phyloP scores from a whole-genome alignment of 2,113 vertebrate species.

The Perccottus glenii region DNA sequence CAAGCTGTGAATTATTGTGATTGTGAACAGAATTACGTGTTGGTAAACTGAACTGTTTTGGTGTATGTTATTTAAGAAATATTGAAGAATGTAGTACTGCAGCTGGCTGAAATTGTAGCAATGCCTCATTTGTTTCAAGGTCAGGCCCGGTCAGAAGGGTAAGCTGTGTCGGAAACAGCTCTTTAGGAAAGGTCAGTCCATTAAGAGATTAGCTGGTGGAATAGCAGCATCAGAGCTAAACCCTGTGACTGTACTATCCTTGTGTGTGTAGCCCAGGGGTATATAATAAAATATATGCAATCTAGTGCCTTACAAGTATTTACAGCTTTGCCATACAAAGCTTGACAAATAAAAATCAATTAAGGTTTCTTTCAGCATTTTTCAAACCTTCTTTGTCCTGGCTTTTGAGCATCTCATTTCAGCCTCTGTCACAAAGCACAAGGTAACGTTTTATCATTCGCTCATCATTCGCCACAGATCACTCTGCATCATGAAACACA shows the following conservation, averaged over 20 bases:
- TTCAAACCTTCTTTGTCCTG: constrained; percentile 59
- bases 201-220: constrained; percentile 9
- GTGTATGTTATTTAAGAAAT: constrained; percentile 1
- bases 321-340: constrained; percentile 58
- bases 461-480: constrained; percentile 35
- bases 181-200: constrained; percentile 30
- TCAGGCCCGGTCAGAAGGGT: constrained; percentile 9
- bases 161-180: constrained; percentile 16
- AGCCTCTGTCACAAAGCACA: constrained; percentile 40
- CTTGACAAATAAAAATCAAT: constrained; percentile 71
- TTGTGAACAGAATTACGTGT: too few relatives aligned
- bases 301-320: not conserved
- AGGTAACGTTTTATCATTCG: constrained; percentile 51
- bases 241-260: not conserved
- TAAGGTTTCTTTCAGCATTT: constrained; percentile 63
- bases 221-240: not conserved
- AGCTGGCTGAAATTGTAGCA: constrained; percentile 5
- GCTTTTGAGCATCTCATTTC: constrained; percentile 50
- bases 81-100: not conserved
- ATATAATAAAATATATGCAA: too few relatives aligned
- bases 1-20: too few relatives aligned
- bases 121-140: not conserved
- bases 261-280: too few relatives aligned
- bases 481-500: constrained; percentile 43
- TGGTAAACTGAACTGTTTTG: too few relatives aligned